phyloP scores from a whole-genome alignment of 2,113 vertebrate species.

The Dinomys branickii region DNA sequence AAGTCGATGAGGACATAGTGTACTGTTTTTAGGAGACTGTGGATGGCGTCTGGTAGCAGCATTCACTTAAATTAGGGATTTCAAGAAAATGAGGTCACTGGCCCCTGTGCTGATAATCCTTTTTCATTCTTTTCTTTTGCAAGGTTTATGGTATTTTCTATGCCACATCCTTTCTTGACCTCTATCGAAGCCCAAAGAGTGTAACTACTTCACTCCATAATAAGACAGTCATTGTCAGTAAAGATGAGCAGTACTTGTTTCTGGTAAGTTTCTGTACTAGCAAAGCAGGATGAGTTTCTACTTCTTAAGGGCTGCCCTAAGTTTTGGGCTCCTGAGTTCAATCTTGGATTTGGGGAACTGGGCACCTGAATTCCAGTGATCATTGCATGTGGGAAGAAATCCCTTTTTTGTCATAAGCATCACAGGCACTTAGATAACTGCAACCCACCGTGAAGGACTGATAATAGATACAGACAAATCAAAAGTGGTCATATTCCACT shows the following conservation, averaged over 20 bases:
- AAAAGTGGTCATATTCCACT: not conserved
- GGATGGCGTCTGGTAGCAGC: not conserved
- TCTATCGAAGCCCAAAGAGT: constrained; percentile 91
- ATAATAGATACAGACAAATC: not conserved
- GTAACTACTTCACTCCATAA: constrained; percentile 86
- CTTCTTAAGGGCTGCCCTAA: not conserved
- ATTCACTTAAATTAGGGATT: not conserved
- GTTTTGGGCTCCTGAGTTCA: not conserved
- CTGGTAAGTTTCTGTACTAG: constrained; percentile 86
- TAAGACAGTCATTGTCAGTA: constrained; percentile 90
- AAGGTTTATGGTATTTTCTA: constrained; percentile 95
- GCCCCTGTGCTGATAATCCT: not conserved
- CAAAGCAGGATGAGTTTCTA: not conserved
- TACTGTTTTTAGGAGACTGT: not conserved
- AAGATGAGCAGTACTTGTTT: constrained; percentile 96
- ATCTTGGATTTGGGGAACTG: too few species aligned
- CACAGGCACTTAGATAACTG: not conserved
- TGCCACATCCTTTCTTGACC: constrained; percentile 95
- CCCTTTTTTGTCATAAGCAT: not conserved
- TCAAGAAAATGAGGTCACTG: not conserved
- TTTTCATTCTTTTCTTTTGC: not conserved
- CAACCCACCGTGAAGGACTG: fast-evolving
- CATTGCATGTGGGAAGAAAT: fast-evolving
- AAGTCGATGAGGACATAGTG: not conserved
- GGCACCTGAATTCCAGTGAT: not conserved